These are phyloP conservation scores for Phlogophora meticulosa DNA, from an alignment of 2,888 invertebrate species.

Conservation along the genomic window DNA sequence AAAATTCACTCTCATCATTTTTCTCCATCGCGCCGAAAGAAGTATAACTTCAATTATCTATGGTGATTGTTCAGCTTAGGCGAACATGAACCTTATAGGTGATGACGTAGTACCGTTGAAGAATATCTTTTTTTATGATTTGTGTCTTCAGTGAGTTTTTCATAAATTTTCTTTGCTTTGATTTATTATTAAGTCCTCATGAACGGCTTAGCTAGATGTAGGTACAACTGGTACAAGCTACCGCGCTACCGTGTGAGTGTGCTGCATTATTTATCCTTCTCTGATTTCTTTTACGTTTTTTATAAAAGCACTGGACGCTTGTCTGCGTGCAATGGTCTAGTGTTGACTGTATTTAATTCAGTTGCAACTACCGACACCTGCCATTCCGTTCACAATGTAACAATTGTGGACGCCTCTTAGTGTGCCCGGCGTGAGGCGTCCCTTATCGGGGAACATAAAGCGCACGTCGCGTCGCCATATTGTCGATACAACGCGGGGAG, in stretches of 20 bases:
- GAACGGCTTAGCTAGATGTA: neutral
- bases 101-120: too few relatives aligned
- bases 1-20: too few relatives aligned
- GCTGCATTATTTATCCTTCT: neutral
- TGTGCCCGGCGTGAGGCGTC: too few relatives aligned
- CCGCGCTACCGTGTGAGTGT: neutral
- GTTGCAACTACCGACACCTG: neutral
- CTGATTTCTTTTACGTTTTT: neutral
- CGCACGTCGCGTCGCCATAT: neutral
- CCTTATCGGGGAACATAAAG: slow-evolving; percentile 27
- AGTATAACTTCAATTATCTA: too few relatives aligned
- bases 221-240: too few relatives aligned
- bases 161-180: too few relatives aligned
- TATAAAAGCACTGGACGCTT: neutral
- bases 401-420: neutral
- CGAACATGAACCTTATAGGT: neutral
- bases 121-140: too few relatives aligned
- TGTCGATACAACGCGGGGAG: too few relatives aligned
- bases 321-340: neutral
- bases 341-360: neutral
- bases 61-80: slow-evolving; percentile 15
- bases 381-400: slow-evolving; percentile 10
- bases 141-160: too few relatives aligned
- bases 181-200: neutral
- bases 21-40: too few relatives aligned